Evolutionary conservation across 2,113 vertebrate species (phyloP).

Genomic region (Callipepla californica): DNA sequence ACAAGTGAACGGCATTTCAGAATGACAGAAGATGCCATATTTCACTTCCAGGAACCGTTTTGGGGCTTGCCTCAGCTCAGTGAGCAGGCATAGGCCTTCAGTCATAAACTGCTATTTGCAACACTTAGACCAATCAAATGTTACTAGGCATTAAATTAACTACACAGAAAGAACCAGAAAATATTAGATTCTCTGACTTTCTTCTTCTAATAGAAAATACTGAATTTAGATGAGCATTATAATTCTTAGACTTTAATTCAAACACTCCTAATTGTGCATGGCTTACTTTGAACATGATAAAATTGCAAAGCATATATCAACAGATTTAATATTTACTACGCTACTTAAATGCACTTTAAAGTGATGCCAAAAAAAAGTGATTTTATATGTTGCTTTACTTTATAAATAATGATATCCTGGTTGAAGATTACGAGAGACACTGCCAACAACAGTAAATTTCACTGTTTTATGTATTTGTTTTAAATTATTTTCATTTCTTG

Average conservation of each 20-base stretch:
- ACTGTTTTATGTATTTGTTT: not conserved
- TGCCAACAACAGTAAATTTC: not conserved
- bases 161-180: slow-evolving; percentile 24
- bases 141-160: slow-evolving; percentile 59
- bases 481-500: not conserved
- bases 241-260: slow-evolving; percentile 53
- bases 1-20: not conserved
- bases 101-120: slow-evolving; percentile 3
- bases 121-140: slow-evolving; percentile 47
- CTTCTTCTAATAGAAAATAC: not conserved
- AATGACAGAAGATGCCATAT: not conserved
- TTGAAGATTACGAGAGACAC: not conserved
- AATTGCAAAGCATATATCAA: slow-evolving; percentile 10
- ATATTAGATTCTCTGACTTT: not conserved
- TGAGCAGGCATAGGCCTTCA: not conserved
- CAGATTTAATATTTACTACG: slow-evolving; percentile 22
- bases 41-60: not conserved
- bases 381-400: not conserved
- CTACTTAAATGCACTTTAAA: not conserved
- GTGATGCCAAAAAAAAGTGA: not conserved
- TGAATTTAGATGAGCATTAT: slow-evolving; percentile 15
- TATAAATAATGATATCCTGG: not conserved
- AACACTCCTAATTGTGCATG: slow-evolving; percentile 54
- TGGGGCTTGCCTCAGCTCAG: not conserved
- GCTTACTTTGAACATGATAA: slow-evolving; percentile 26